Percentiles rank a stretch among this genome's conserved stretches.
These are phyloP conservation scores for Clavelina lepadiformis DNA, from an alignment of 23 tunicate species.

Conservation along the genomic window DNA sequence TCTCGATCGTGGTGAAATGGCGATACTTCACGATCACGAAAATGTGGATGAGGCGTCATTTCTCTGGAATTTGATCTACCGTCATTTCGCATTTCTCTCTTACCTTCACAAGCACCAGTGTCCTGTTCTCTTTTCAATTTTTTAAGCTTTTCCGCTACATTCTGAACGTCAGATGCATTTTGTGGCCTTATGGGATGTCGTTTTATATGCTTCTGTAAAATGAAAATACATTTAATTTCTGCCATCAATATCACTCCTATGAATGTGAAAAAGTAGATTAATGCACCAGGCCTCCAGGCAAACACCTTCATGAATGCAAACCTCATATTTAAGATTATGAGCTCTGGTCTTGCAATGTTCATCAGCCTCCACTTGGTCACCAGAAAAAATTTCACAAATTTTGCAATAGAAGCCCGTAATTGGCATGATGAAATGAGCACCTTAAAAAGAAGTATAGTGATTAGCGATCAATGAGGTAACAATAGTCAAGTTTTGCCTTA, in stretches of 20 bases:
- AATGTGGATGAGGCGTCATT: too few relatives aligned
- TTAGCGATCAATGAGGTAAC: not conserved
- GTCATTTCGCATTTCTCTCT: conserved; percentile 5
- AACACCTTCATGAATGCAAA: conserved; percentile 13
- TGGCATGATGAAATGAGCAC: conserved; percentile 63
- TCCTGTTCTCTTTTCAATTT: conserved; percentile 20
- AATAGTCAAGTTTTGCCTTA: too few relatives aligned
- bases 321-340: conserved; percentile 62
- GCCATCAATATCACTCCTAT: too few relatives aligned
- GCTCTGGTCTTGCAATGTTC: conserved; percentile 42
- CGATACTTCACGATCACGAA: too few relatives aligned
- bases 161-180: not conserved
- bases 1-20: too few relatives aligned
- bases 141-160: conserved; percentile 2
- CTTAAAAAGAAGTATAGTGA: conserved; percentile 9
- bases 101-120: not conserved
- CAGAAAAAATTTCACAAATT: conserved; percentile 47
- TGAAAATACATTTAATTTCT: too few relatives aligned
- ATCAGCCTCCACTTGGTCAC: conserved; percentile 40
- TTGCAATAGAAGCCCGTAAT: conserved; percentile 54
- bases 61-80: too few relatives aligned
- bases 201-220: too few relatives aligned
- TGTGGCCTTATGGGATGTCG: too few relatives aligned
- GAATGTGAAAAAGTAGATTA: too few relatives aligned
- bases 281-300: too few relatives aligned